phyloP scores from a whole-genome alignment of 1,140 invertebrate species.

The Holotrichia oblita region DNA sequence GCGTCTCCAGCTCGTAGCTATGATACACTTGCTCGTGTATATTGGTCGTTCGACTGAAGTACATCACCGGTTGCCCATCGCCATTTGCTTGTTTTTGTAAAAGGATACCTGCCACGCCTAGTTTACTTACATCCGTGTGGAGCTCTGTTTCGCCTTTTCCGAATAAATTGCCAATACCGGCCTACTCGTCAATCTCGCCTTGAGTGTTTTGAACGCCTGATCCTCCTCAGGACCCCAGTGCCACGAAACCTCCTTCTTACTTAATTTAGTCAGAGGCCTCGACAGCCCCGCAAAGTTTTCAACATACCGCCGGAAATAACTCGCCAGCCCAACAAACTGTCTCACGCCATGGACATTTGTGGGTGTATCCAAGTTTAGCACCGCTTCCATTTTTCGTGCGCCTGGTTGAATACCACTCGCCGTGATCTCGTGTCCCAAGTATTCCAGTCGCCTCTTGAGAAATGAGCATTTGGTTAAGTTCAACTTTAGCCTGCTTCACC shows the following conservation, averaged over 20 bases:
- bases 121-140: not conserved
- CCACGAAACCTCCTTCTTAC: constrained; percentile 26
- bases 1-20: constrained; percentile 50
- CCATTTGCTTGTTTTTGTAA: constrained; percentile 25
- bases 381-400: constrained; percentile 26
- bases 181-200: not conserved
- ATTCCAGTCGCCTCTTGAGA: constrained; percentile 41
- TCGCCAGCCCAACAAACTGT: constrained; percentile 30
- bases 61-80: not conserved
- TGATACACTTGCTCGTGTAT: constrained; percentile 2
- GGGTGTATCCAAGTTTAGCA: constrained; percentile 48
- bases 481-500: constrained; percentile 31
- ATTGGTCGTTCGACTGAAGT: constrained; percentile 4
- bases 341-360: constrained; percentile 45
- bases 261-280: constrained; percentile 44
- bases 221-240: constrained; percentile 15
- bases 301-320: constrained; percentile 35
- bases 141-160: constrained; percentile 7
- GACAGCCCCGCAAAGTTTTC: constrained; percentile 41
- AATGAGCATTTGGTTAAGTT: constrained; percentile 42
- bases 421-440: constrained; percentile 44
- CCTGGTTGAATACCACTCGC: constrained; percentile 40
- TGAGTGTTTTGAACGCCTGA: constrained; percentile 14
- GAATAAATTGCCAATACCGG: constrained; percentile 25
- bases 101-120: constrained; percentile 45